These are phyloP conservation scores for Brachypodius melanocephalos DNA, from an alignment of 2,113 vertebrate species.

Conservation along the genomic window DNA sequence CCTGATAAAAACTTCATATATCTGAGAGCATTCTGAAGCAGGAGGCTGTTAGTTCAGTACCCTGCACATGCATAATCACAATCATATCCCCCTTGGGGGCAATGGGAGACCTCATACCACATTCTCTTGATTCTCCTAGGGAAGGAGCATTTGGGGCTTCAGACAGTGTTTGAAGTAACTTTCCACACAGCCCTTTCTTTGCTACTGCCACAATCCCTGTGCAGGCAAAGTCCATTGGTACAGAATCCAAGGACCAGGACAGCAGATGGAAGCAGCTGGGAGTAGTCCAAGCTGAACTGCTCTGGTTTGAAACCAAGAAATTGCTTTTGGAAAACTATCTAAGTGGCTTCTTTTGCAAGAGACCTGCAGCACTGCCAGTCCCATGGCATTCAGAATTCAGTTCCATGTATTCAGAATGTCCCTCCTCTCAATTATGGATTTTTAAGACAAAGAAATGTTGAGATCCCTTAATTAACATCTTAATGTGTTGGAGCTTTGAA, in stretches of 20 bases:
- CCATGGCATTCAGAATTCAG: not conserved
- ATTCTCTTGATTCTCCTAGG: not conserved
- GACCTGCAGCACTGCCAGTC: not conserved
- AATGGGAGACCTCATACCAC: not conserved
- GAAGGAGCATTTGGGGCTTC: not conserved
- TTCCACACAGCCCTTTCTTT: not conserved
- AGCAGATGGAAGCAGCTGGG: not conserved
- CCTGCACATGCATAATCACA: no score
- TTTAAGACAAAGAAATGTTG: not conserved
- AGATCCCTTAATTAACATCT: not conserved
- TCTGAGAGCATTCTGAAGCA: not conserved
- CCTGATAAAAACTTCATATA: not conserved
- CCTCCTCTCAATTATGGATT: not conserved
- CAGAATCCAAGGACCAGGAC: not conserved
- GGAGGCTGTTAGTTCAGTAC: not conserved
- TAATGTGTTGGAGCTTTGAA: not conserved
- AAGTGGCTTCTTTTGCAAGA: not conserved
- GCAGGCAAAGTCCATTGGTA: not conserved
- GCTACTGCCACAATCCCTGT: not conserved
- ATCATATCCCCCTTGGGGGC: accelerated
- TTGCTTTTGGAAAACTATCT: not conserved
- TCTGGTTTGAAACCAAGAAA: not conserved
- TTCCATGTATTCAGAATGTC: not conserved
- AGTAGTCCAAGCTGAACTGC: not conserved
- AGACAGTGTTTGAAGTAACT: not conserved